Conservation (phyloP, 1,140 invertebrate genomes). For the Ooceraea biroi region DNA sequence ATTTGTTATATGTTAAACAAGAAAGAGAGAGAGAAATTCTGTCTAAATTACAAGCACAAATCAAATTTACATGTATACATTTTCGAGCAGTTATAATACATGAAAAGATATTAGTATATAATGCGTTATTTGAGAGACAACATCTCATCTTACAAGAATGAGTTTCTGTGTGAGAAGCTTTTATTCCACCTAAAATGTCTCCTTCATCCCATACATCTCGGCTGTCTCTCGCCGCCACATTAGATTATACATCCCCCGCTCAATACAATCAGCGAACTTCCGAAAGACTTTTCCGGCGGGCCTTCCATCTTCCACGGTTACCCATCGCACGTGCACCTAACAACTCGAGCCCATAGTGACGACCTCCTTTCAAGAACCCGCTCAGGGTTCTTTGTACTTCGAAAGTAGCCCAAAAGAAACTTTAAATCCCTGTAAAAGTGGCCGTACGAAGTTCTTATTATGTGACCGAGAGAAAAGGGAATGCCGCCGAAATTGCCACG, state of each 20-base stretch:
- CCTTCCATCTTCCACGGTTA: constrained; percentile 61
- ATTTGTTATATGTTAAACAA: neutral
- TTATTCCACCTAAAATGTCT: constrained; percentile 60
- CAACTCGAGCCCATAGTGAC: constrained; percentile 67
- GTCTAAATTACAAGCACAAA: neutral
- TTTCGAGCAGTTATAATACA: neutral
- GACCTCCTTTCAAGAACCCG: constrained; percentile 54
- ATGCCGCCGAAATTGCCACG: constrained; percentile 39
- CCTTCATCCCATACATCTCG: constrained; percentile 63
- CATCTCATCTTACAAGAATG: constrained; percentile 27
- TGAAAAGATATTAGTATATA: neutral
- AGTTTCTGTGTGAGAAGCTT: constrained; percentile 35
- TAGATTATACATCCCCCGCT: constrained; percentile 71
- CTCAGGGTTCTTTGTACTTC: constrained; percentile 60
- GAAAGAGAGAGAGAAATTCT: neutral
- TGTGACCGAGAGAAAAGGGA: constrained; percentile 42
- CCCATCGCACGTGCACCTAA: constrained; percentile 70
- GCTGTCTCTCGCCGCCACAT: constrained; percentile 66
- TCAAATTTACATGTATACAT: neutral
- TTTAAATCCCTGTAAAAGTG: constrained; percentile 72
- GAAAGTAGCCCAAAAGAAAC: constrained; percentile 66
- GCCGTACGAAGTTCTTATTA: constrained; percentile 71
- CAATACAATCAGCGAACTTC: constrained; percentile 72
- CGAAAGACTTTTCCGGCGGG: constrained; percentile 61
- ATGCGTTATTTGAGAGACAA: constrained; percentile 14